Conservation (phyloP, 2,888 invertebrate species). For the Dusona sp. region DNA sequence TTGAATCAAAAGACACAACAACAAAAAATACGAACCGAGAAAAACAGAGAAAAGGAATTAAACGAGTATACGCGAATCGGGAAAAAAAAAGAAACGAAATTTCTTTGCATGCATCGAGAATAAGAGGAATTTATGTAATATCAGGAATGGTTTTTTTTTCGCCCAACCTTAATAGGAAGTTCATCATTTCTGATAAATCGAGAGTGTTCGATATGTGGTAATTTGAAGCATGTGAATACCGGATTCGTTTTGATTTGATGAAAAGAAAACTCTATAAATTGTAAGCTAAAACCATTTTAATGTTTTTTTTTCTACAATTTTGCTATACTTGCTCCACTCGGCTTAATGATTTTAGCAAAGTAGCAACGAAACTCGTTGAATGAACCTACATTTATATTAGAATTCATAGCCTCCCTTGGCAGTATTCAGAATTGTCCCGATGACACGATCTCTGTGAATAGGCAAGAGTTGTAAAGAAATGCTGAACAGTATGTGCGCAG, state of each 20-base stretch:
- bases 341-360: neutral
- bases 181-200: neutral
- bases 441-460: constrained; percentile 2
- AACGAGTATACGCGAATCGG: neutral
- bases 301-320: neutral
- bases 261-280: neutral
- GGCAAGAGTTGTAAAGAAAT: constrained; percentile 37
- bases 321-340: neutral
- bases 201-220: neutral
- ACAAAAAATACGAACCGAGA: neutral
- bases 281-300: neutral
- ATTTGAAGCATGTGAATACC: neutral
- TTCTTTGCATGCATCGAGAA: neutral
- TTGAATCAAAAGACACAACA: constrained; percentile 27
- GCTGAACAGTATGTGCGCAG: constrained; percentile 6
- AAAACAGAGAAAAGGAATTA: neutral
- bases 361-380: constrained; percentile 10
- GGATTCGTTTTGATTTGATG: neutral
- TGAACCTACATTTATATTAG: constrained; percentile 18
- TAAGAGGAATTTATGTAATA: constrained; percentile 25
- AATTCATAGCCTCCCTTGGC: neutral
- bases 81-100: neutral
- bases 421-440: constrained; percentile 21
- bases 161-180: neutral
- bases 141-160: neutral